A percentile compares a stretch with the other conserved stretches of the same genome.
Evolutionary conservation across 2,113 vertebrate species (phyloP).

Genomic region (Aspidoscelis tigris): DNA sequence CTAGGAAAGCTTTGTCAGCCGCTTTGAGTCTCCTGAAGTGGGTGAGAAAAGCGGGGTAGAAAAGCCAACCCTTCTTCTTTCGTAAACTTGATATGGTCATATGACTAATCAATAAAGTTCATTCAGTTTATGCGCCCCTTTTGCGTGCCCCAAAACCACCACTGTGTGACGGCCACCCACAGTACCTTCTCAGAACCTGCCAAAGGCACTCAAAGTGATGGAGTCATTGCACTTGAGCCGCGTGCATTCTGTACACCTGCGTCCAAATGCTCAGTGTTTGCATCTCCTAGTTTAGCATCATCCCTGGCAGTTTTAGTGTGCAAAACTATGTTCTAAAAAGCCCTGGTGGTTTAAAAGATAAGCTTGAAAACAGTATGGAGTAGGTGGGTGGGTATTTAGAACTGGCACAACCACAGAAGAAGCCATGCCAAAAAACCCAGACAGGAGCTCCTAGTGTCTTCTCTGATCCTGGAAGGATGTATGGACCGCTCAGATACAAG

Average conservation of each 20-base stretch:
- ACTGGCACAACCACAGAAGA: not conserved
- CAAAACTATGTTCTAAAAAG: not conserved
- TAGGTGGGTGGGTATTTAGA: not conserved
- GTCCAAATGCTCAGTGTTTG: not conserved
- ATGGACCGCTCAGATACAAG: too few relatives aligned
- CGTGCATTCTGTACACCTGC: not conserved
- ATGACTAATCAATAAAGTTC: too few relatives aligned
- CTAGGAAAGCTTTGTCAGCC: too few relatives aligned
- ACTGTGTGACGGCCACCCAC: too few relatives aligned
- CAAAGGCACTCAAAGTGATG: too few relatives aligned
- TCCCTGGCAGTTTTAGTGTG: not conserved
- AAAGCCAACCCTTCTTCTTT: too few relatives aligned
- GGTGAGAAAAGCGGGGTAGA: too few relatives aligned
- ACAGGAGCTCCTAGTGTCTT: not conserved
- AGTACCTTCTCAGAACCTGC: too few relatives aligned
- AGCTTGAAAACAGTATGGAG: not conserved
- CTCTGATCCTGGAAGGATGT: not conserved
- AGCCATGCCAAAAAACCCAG: not conserved
- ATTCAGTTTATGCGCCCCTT: too few relatives aligned
- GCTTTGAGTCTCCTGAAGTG: too few relatives aligned
- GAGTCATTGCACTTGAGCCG: not conserved
- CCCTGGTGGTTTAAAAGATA: not conserved
- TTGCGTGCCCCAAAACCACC: too few relatives aligned
- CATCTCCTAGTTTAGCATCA: not conserved
- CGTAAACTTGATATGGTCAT: too few relatives aligned